Base-by-base conservation (phyloP, 2,797 vertebrate genomes). In the Orestias chungarensis region DNA sequence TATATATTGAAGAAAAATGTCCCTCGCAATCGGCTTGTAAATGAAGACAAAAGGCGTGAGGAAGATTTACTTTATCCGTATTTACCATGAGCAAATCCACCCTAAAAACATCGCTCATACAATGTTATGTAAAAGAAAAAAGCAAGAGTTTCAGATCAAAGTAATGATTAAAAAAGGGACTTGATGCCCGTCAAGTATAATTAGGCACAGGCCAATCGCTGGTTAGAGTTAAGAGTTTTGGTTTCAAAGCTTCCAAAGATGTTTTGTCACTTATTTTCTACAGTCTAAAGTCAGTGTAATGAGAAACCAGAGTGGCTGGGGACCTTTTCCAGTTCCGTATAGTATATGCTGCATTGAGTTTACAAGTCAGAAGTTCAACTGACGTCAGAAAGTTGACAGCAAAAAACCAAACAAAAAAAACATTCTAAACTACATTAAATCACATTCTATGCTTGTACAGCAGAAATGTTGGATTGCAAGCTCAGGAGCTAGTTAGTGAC, bases 31-130 rank as follows among this genome's bases (percentile, higher is more conserved):
- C 67, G 27, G 35, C 2, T 69, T 70, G 43, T 55, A 79, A 78
- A 70, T 71, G 68, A 75, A 66, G 68, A 62, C 59, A 49, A 81
- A 33, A 82, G 52, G 49, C 49, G 67, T 3, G 14, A n/a, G 73
- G 6, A 62, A 44, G 52, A 64, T 78, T 73, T 68, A 44, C 68
- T 23, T 59, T 29, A 42, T 29, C 35, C 35, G 14, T 69, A 74
- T 44, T 31, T 31, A 73, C 55, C 5, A 15, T 25, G 46, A 74
- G 49, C 11, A 44, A 82, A 73, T 74, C 44, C 9, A 27, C n/a
- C 5, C 17, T 78, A 17, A 76, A 68, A 12, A 23, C 0, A 23
- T 47, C 12, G 44, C 55, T 70, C 6, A 49, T 5, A 44, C 3
- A 31, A 31, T 7, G n/a, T n/a, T n/a, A n/a, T n/a, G 29, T 55